phyloP scores from a whole-genome alignment of 1,140 invertebrate genomes.

The Eufriesea mexicana region DNA sequence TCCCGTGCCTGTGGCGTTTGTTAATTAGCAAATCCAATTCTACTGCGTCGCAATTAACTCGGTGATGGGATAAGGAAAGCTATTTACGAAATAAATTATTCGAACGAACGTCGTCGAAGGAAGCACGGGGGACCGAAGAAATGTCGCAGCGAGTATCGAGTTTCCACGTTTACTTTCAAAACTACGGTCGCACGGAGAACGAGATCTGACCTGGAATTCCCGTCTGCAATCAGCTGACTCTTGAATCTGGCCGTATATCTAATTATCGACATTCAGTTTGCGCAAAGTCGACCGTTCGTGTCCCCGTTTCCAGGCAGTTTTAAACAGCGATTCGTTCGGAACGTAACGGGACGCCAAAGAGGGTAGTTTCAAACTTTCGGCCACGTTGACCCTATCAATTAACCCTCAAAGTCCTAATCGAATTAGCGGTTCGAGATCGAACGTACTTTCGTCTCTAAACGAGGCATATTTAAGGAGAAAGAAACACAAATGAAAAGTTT shows the following conservation, averaged over 20 bases:
- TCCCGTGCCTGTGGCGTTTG: neutral
- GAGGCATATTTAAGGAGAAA: neutral
- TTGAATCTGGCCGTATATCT: neutral
- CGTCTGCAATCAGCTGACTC: neutral
- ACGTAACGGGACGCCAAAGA: constrained; percentile 5
- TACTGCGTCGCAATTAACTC: neutral
- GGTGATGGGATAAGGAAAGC: neutral
- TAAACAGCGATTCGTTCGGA: neutral
- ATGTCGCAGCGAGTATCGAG: neutral
- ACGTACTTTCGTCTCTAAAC: neutral
- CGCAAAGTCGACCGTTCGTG: neutral
- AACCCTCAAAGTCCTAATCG: constrained; percentile 64
- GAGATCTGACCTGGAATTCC: neutral
- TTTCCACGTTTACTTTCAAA: neutral
- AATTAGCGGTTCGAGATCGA: constrained; percentile 58
- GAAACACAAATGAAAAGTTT: too few species aligned
- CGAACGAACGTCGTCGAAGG: too few species aligned
- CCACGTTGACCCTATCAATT: constrained; percentile 49
- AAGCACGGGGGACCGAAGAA: neutral
- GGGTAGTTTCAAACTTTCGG: constrained; percentile 13
- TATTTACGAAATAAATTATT: neutral
- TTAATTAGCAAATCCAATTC: neutral
- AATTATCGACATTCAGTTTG: neutral
- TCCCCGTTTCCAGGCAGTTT: constrained; percentile 9
- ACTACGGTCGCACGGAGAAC: neutral